Conservation (phyloP, 2,888 invertebrate genomes). For the Schrankia costaestrigalis region DNA sequence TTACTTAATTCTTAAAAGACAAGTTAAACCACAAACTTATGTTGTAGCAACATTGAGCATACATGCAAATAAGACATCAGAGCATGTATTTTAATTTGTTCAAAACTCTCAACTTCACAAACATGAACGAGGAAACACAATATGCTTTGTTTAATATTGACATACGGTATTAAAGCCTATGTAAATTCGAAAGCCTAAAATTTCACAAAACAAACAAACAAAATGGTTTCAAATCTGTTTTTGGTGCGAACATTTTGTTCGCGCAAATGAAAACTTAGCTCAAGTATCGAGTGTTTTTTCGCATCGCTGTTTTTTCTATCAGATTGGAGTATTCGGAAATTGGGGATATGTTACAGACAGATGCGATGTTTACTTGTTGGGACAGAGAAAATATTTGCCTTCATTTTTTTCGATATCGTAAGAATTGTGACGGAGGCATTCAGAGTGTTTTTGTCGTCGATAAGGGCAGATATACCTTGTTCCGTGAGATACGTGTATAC, state of each 20-base stretch:
- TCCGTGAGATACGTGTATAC: conserved; percentile 3
- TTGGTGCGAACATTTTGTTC: conserved; percentile 11
- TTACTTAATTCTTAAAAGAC: too few relatives aligned
- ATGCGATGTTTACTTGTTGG: conserved; percentile 31
- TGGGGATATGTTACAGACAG: conserved; percentile 36
- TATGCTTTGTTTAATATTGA: too few relatives aligned
- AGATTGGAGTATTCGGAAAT: conserved; percentile 37
- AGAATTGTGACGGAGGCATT: conserved; percentile 16
- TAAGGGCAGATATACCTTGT: conserved; percentile 3
- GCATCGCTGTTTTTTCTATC: conserved; percentile 32
- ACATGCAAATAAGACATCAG: too few relatives aligned
- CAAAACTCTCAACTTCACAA: too few relatives aligned
- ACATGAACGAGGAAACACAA: too few relatives aligned
- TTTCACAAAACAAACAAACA: conserved; percentile 14
- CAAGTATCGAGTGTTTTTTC: conserved; percentile 31
- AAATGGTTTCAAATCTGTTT: conserved; percentile 19
- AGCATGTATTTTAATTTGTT: too few relatives aligned
- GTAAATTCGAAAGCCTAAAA: too few relatives aligned
- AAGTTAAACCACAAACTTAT: too few relatives aligned
- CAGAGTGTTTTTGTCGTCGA: conserved; percentile 12
- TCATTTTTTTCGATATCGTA: conserved; percentile 23
- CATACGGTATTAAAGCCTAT: too few relatives aligned
- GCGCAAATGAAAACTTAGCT: conserved; percentile 22
- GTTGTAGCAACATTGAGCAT: too few relatives aligned
- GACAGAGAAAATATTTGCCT: conserved; percentile 25